Evolutionary conservation across 2,113 vertebrate species (phyloP), one percentile per base, ranked within the genome.

Genomic region (Dinomys branickii): DNA sequence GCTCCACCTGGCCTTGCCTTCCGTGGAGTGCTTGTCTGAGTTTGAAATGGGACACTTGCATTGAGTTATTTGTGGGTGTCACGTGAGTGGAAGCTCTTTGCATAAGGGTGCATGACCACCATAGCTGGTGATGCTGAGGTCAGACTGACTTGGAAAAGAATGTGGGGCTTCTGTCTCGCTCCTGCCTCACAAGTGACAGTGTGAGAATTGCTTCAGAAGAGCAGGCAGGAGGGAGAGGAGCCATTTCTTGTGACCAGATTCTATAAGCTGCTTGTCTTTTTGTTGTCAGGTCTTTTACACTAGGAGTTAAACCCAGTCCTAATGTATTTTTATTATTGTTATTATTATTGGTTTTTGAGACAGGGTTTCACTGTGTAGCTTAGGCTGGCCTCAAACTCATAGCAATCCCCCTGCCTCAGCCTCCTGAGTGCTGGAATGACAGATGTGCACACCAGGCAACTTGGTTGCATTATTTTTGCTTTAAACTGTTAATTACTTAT

Each of bases 1-100:
- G 8, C 19, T 52, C 12, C 7, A 1, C 5, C 0, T 11, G 0
- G 7, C 22, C 58, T 26, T 12, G 1, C 54, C 41, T 41, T 28
- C 81, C 24, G 11, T 4, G 50, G 52, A 14, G 1, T 20, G 0
- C 5, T 33, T 19, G 67, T 19, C 83, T 67, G 35, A 24, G 1
- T 56, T 41, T 0, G 12, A 19, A 35, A 6, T 52, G 65, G 73
- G 69, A 78, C 44, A n/a, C 28, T 58, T 52, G 54, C 3, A 10
- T 61, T n/a, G 0, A 0, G 38, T 81, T 69, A 16, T 24, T 35
- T 52, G 20, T 56, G 47, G 28, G 0, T 16, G 0, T 61, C 78
- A 56, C 14, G 0, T 17, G 87, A 85, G 88, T 41, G 3, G 1
- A 41, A 30, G 59, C 20, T 61, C 58, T 83, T 7, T 33, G 30